Conservation (phyloP, 2,888 invertebrate species). For the Hirtodrosophila duncani region DNA sequence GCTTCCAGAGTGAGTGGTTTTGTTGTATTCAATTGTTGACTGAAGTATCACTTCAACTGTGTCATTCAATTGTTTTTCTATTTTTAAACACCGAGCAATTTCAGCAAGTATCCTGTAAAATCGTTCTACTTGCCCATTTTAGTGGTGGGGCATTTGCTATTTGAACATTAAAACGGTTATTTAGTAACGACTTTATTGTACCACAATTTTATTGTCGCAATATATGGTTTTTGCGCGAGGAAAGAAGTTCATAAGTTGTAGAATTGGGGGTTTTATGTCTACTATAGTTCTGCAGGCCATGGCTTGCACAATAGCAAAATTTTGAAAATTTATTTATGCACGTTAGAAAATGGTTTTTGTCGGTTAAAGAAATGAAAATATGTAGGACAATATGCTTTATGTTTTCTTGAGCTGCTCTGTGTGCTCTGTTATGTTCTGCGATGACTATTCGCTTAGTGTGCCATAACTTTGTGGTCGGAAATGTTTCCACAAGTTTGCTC, state of each 20-base stretch:
- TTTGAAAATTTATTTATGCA: constrained; percentile 23
- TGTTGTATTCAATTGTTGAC: neutral
- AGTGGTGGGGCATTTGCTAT: neutral
- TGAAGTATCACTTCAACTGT: constrained; percentile 1
- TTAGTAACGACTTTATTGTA: constrained; percentile 9
- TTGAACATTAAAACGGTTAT: neutral
- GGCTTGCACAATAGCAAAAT: constrained; percentile 36
- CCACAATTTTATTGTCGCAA: constrained; percentile 36
- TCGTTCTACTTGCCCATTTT: neutral
- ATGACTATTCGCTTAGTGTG: too few species aligned
- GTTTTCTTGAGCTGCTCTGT: too few species aligned
- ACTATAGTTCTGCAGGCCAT: constrained; percentile 36
- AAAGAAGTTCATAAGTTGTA: constrained; percentile 39
- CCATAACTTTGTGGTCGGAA: too few species aligned
- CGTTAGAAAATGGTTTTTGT: constrained; percentile 28
- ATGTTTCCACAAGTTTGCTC: too few species aligned
- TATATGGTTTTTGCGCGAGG: constrained; percentile 29
- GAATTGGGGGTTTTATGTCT: constrained; percentile 18
- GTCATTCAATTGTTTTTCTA: neutral
- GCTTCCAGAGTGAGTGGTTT: neutral
- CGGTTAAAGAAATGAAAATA: constrained; percentile 34
- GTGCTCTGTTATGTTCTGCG: too few species aligned
- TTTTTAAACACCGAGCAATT: constrained; percentile 1
- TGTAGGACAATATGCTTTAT: too few species aligned
- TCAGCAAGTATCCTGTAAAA: neutral